Evolutionary conservation across 2,113 vertebrate genomes (phyloP).

Genomic region (Phalacrocorax brasilianus): DNA sequence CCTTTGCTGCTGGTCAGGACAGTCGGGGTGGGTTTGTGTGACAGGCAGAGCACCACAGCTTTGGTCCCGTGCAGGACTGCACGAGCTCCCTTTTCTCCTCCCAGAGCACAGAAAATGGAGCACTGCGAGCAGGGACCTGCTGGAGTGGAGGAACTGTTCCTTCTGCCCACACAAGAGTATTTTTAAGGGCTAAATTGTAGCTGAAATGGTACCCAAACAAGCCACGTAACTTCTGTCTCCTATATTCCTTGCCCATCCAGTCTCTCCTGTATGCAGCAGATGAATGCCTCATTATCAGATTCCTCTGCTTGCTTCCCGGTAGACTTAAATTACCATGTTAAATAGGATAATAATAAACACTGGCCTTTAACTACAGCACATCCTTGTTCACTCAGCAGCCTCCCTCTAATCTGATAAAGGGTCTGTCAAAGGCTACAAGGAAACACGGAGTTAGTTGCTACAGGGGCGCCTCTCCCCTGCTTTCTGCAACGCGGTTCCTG

Average conservation of each 20-base stretch:
- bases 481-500: background rate
- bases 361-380: conserved; percentile 28
- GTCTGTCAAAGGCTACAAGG: background rate
- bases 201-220: background rate
- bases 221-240: background rate
- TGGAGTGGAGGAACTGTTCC: background rate
- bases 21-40: background rate
- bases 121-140: background rate
- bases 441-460: background rate
- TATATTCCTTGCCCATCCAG: accelerated
- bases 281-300: conserved; percentile 27
- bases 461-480: background rate
- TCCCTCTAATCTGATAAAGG: conserved; percentile 31
- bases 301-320: background rate
- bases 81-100: accelerated
- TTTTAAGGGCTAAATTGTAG: background rate
- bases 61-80: background rate
- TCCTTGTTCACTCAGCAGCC: conserved; percentile 44
- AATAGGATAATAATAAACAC: conserved; percentile 56
- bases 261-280: background rate
- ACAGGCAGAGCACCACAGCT: background rate
- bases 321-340: conserved; percentile 46
- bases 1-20: background rate
- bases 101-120: accelerated
- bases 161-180: too few species aligned